Conservation (phyloP, 2,113 vertebrate species). For the Pica pica region DNA sequence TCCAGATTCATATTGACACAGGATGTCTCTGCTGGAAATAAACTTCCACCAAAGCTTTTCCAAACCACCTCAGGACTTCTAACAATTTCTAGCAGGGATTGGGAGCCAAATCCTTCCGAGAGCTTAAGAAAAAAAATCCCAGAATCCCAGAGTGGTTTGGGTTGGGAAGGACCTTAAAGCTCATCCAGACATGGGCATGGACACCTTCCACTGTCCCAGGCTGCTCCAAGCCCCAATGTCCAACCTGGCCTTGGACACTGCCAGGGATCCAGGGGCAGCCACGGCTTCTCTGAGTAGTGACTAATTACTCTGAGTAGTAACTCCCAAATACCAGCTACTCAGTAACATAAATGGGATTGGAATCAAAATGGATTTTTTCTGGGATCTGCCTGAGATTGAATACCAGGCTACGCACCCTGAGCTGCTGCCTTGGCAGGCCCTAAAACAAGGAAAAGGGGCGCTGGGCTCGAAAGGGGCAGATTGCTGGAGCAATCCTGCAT, state of each 20-base stretch:
- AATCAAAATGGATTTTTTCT: neutral
- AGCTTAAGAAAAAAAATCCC: neutral
- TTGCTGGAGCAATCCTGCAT: neutral
- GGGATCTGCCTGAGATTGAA: neutral
- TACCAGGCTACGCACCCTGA: neutral
- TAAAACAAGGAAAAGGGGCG: neutral
- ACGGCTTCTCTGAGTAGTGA: neutral
- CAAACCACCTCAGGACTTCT: neutral
- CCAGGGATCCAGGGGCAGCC: neutral
- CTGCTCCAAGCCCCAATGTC: neutral
- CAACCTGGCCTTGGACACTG: fast-evolving
- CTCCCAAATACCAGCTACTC: neutral
- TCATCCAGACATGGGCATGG: neutral
- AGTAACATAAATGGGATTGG: neutral
- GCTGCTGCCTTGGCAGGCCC: neutral
- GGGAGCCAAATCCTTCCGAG: neutral
- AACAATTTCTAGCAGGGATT: neutral
- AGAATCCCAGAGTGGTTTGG: neutral
- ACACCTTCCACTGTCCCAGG: neutral
- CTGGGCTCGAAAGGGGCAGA: neutral
- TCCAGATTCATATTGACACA: neutral
- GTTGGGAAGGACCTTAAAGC: neutral
- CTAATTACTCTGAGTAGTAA: neutral
- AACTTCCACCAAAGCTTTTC: neutral
- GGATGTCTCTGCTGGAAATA: neutral